Evolutionary conservation across 2,888 invertebrate genomes (phyloP).

Genomic region (Tenthredo notha): DNA sequence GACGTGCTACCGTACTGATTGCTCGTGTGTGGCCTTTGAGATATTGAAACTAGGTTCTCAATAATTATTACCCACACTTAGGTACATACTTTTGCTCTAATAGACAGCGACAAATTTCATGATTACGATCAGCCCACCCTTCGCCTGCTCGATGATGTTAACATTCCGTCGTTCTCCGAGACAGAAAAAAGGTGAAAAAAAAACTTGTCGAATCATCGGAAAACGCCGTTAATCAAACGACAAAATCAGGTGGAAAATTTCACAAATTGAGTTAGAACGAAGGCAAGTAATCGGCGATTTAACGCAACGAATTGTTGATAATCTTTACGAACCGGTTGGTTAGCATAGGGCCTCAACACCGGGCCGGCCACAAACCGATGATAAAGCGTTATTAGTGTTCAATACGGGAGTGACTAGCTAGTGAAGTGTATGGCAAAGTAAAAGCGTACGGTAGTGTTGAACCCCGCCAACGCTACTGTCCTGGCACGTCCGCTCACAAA

Average conservation of each 20-base stretch:
- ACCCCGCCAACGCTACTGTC: constrained; percentile 42
- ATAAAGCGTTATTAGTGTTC: constrained; percentile 68
- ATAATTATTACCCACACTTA: constrained; percentile 21
- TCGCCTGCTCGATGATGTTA: not conserved
- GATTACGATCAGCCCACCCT: constrained; percentile 21
- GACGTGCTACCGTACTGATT: constrained; percentile 39
- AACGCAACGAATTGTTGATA: constrained; percentile 58
- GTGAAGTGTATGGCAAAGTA: constrained; percentile 34
- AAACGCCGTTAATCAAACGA: constrained; percentile 7
- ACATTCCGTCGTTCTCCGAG: not conserved
- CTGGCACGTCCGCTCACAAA: constrained; percentile 38
- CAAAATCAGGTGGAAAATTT: constrained; percentile 70
- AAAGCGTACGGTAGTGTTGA: constrained; percentile 36
- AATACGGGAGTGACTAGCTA: constrained; percentile 59
- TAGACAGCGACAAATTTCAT: constrained; percentile 11
- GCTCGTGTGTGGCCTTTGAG: constrained; percentile 37
- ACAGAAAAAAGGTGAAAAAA: not conserved
- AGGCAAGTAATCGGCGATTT: constrained; percentile 68
- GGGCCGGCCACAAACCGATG: constrained; percentile 61
- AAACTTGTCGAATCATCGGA: constrained; percentile 1
- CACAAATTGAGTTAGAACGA: constrained; percentile 63
- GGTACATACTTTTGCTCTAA: not conserved
- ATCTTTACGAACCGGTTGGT: constrained; percentile 56
- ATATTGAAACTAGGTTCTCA: constrained; percentile 33
- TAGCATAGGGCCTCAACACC: constrained; percentile 61